phyloP scores from a whole-genome alignment of 2,113 vertebrate species.

The Condylura cristata region DNA sequence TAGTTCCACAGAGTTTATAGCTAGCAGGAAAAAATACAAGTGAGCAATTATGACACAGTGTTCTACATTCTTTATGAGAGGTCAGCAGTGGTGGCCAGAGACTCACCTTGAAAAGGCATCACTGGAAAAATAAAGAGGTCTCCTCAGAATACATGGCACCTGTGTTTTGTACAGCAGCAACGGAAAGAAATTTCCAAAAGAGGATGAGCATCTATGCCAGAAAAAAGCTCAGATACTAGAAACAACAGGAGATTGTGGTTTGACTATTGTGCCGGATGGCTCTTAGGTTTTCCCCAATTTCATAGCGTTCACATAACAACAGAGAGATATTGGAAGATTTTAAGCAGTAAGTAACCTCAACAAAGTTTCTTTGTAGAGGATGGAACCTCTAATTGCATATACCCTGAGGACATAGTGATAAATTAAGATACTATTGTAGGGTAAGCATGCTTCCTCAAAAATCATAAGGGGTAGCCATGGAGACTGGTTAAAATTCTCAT shows the following conservation, averaged over 20 bases:
- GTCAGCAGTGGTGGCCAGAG: background rate
- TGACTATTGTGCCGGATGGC: background rate
- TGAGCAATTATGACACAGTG: background rate
- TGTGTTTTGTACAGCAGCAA: background rate
- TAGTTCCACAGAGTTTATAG: background rate
- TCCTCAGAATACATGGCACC: background rate
- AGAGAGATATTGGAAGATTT: background rate
- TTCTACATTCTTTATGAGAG: background rate
- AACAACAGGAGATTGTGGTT: background rate
- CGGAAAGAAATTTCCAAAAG: background rate
- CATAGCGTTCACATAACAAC: background rate
- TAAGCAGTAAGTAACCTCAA: background rate
- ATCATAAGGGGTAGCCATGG: background rate
- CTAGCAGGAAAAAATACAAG: background rate
- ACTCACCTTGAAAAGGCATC: background rate
- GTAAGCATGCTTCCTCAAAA: rapidly evolving
- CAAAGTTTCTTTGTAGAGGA: background rate
- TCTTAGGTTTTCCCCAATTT: background rate
- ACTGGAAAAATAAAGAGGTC: background rate
- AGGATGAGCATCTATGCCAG: background rate
- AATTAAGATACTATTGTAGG: background rate
- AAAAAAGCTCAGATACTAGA: background rate
- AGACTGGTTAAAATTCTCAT: background rate
- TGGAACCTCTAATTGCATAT: background rate
- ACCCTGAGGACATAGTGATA: background rate